These are phyloP conservation scores for Lamellibrachia satsuma DNA, from an alignment of 2,888 invertebrate genomes.

Conservation along the genomic window DNA sequence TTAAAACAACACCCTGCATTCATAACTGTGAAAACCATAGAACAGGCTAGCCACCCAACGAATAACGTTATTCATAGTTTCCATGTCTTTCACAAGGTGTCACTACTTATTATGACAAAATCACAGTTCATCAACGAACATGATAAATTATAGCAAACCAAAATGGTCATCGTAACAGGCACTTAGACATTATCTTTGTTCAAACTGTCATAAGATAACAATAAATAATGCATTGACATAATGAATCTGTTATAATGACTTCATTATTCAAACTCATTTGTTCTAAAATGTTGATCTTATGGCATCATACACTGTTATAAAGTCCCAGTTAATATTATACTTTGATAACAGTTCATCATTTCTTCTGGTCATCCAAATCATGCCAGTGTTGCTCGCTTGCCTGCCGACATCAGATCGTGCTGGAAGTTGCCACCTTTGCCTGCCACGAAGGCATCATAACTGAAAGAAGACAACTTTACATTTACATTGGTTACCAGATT, in stretches of 20 bases:
- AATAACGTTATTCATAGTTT: too few species aligned
- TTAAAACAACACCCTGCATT: background rate
- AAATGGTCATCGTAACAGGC: background rate
- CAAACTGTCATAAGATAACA: too few species aligned
- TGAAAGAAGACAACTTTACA: slow-evolving; percentile 27
- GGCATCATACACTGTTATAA: background rate
- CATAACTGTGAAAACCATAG: background rate
- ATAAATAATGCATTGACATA: too few species aligned
- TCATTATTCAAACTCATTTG: background rate
- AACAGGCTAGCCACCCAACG: too few species aligned
- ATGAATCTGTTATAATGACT: too few species aligned
- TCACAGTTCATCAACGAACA: background rate
- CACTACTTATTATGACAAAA: background rate
- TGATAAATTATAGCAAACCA: background rate
- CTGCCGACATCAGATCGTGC: slow-evolving; percentile 41
- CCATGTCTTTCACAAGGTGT: too few species aligned
- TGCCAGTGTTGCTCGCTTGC: slow-evolving; percentile 47
- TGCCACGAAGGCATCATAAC: slow-evolving; percentile 51
- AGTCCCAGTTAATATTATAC: background rate
- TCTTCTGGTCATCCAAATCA: slow-evolving; percentile 26
- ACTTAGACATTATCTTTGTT: too few species aligned
- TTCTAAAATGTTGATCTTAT: background rate
- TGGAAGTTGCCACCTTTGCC: slow-evolving; percentile 52
- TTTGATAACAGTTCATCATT: background rate
- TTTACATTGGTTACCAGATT: background rate